Conservation (phyloP, 1,140 invertebrate genomes). For the Orussus abietinus region DNA sequence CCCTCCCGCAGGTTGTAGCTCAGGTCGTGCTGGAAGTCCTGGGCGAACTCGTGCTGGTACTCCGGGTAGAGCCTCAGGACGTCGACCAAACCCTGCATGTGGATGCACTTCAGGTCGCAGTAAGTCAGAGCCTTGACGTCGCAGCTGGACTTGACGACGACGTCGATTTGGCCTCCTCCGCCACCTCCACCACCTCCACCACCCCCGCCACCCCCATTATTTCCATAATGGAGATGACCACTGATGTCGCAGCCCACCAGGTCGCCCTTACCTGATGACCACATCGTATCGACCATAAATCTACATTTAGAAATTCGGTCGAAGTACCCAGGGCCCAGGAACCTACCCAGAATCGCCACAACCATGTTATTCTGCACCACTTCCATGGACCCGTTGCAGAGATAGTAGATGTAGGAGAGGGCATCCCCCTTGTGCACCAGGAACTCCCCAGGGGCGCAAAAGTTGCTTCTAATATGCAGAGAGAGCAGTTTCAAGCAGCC, state of each 20-base stretch:
- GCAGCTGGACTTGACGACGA: conserved; percentile 87
- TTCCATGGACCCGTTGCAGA: conserved; percentile 98
- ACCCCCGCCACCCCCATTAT: conserved; percentile 46
- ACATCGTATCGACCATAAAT: no score
- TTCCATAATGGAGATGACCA: conserved; percentile 64
- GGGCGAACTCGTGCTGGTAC: conserved; percentile 87
- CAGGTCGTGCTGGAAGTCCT: conserved; percentile 92
- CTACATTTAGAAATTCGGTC: conserved; percentile 25
- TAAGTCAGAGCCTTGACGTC: conserved; percentile 93
- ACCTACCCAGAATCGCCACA: conserved; percentile 92
- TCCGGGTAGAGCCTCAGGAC: conserved; percentile 88
- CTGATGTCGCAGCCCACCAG: conserved; percentile 93
- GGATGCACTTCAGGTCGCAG: conserved; percentile 92
- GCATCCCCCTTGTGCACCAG: conserved; percentile 96
- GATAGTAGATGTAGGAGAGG: conserved; percentile 91
- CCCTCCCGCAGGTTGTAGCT: conserved; percentile 94
- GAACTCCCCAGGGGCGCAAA: conserved; percentile 95
- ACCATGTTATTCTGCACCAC: conserved; percentile 97
- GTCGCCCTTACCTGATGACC: conserved; percentile 93
- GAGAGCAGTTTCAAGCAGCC: conserved; percentile 89
- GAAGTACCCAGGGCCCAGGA: conserved; percentile 17
- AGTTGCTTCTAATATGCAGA: conserved; percentile 84
- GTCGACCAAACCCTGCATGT: conserved; percentile 86
- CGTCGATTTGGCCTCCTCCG: no score
- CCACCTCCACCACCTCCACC: conserved; percentile 49